Evolutionary conservation across 2,113 vertebrate genomes (phyloP), one percentile per base, ranked within the genome.

Genomic region (Vulpes ferrilata): DNA sequence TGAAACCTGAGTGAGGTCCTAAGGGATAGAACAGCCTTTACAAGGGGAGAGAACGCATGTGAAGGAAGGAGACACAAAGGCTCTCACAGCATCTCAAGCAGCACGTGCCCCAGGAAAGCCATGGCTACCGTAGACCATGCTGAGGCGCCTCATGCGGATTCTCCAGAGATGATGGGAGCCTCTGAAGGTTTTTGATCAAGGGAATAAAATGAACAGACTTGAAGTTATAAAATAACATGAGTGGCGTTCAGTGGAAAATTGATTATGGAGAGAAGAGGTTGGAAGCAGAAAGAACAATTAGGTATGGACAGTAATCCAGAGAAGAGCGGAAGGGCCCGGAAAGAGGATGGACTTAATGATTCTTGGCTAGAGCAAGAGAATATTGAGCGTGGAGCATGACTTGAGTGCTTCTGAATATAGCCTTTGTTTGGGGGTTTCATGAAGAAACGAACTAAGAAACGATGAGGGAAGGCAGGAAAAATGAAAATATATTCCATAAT

Each of bases 51-150:
- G 11, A 43, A 7, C 2, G 10, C 5, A 1, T 12, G 22, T 38
- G 16, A 92, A 60, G 71, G 9, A 69, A 81, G 35, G 25, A 62
- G 64, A 27, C 38, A 59, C 35, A 22, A 2, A 22, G 19, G 8
- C 65, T 51, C 20, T 20, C 4, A 0, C 0, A 7, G 55, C 11
- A 23, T 15, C 35, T 53, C 51, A 69, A 53, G 64, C 4, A 1
- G 7, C 53, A 4, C 17, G 53, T 3, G 30, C 0, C 0, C 6
- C 9, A 3, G 88, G 19, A 2, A 79, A 22, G 4, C 9, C 4
- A 1, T 1, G 11, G 10, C 80, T 38, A 11, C 9, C 1, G 19
- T 0, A 3, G 16, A 7, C 20, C 51, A 38, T 0, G 2, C 13
- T n/a, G 43, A 81, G 7, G 8, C 30, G 15, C 88, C 38, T 32